phyloP scores from a whole-genome alignment of 2,113 vertebrate species.

The Neolamprologus brichardi region DNA sequence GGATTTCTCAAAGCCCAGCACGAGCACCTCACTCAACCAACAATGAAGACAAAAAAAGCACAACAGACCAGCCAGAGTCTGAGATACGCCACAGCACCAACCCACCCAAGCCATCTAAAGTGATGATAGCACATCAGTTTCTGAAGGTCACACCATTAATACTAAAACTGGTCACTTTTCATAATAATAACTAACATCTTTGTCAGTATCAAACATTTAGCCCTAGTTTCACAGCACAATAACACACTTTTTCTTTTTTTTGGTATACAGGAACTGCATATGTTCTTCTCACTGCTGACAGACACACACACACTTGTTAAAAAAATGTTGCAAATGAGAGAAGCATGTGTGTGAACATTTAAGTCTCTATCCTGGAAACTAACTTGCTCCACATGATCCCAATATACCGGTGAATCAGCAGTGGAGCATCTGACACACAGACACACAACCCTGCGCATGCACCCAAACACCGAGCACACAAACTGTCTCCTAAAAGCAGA shows the following conservation, averaged over 20 bases:
- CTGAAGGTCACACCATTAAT: background rate
- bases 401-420: conserved; percentile 46
- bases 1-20: background rate
- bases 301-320: background rate
- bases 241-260: background rate
- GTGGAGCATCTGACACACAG: background rate
- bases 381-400: conserved; percentile 65
- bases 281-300: background rate
- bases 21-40: background rate
- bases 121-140: background rate
- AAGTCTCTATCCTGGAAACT: conserved; percentile 21
- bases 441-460: background rate
- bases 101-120: background rate
- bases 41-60: background rate
- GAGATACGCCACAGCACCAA: background rate
- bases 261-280: background rate
- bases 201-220: background rate
- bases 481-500: background rate
- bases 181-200: background rate
- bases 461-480: background rate
- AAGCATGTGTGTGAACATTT: background rate
- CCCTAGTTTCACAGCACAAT: background rate
- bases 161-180: background rate
- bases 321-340: background rate
- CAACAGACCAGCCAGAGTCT: background rate